phyloP scores from a whole-genome alignment of 2,113 vertebrate genomes.

The Cettia cetti region DNA sequence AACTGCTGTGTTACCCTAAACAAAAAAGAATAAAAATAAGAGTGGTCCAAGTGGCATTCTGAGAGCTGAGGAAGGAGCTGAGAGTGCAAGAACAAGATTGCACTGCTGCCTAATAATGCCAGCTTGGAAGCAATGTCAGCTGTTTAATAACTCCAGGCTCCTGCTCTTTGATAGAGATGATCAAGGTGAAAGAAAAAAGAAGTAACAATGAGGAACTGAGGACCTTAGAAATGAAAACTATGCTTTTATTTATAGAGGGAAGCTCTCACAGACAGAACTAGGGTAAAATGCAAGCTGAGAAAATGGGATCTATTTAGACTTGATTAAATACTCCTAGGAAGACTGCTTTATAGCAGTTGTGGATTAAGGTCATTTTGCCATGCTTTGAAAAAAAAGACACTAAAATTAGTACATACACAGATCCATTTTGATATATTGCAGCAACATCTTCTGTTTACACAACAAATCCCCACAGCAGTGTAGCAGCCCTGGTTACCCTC shows the following conservation, averaged over 20 bases:
- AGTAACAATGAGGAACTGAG: background rate
- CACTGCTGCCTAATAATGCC: background rate
- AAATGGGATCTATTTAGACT: background rate
- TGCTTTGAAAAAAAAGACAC: background rate
- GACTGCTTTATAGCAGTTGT: background rate
- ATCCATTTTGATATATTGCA: constrained; percentile 3
- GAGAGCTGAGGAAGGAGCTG: background rate
- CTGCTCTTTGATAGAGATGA: background rate
- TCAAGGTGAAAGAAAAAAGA: background rate
- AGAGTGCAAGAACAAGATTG: background rate
- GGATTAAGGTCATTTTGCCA: background rate
- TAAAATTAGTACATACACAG: background rate
- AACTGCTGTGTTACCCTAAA: background rate
- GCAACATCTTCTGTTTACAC: constrained; percentile 49
- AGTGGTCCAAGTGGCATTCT: background rate
- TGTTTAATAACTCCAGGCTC: background rate
- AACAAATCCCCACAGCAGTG: constrained; percentile 55
- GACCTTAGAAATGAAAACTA: background rate
- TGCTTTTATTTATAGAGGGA: background rate
- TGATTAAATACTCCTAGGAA: background rate
- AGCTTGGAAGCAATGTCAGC: background rate
- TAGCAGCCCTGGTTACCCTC: constrained; percentile 40
- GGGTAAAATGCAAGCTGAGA: background rate
- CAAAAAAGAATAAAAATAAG: background rate
- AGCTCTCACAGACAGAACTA: background rate